Evolutionary conservation across 2,113 vertebrate genomes (phyloP).

Genomic region (Herpetotheres cachinnans): DNA sequence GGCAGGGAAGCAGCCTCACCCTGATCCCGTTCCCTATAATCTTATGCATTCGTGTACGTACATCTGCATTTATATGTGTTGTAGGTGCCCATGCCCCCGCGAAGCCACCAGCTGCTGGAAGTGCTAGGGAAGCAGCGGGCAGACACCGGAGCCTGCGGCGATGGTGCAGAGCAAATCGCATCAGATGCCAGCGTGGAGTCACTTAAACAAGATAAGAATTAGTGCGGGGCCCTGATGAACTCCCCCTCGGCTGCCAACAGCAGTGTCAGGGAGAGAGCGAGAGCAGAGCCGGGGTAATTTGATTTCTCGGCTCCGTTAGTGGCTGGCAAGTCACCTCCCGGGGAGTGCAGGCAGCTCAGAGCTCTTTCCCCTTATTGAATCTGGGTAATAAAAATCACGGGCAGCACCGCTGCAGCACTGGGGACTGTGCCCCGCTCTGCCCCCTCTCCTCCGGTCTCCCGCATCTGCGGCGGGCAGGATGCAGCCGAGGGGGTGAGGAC

Average conservation of each 20-base stretch:
- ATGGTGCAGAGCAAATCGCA: conserved; percentile 61
- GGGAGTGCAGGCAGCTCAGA: conserved; percentile 39
- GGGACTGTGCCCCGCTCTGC: neutral
- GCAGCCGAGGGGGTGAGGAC: neutral
- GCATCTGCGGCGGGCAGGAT: neutral
- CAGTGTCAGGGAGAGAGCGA: conserved; percentile 65
- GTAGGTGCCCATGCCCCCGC: neutral
- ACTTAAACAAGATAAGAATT: conserved; percentile 74
- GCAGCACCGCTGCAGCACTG: neutral
- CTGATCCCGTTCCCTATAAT: fast-evolving
- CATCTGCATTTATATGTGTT: neutral
- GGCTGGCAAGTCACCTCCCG: conserved; percentile 64
- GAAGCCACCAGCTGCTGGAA: conserved; percentile 59
- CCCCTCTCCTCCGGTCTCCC: neutral
- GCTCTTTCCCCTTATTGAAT: conserved; percentile 48
- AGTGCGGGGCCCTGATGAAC: conserved; percentile 66
- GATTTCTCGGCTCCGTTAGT: conserved; percentile 70
- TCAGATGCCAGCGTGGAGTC: conserved; percentile 67
- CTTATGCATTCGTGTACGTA: fast-evolving
- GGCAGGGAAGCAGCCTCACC: neutral
- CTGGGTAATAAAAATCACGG: conserved; percentile 57
- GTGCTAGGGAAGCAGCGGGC: neutral
- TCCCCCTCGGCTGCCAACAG: conserved; percentile 59
- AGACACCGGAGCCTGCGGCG: conserved; percentile 10
- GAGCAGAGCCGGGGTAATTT: conserved; percentile 72